Percentiles rank a stretch among this genome's conserved stretches.
These are phyloP conservation scores for Gallinago stenura DNA, from an alignment of 2,797 vertebrate species.

Conservation along the genomic window DNA sequence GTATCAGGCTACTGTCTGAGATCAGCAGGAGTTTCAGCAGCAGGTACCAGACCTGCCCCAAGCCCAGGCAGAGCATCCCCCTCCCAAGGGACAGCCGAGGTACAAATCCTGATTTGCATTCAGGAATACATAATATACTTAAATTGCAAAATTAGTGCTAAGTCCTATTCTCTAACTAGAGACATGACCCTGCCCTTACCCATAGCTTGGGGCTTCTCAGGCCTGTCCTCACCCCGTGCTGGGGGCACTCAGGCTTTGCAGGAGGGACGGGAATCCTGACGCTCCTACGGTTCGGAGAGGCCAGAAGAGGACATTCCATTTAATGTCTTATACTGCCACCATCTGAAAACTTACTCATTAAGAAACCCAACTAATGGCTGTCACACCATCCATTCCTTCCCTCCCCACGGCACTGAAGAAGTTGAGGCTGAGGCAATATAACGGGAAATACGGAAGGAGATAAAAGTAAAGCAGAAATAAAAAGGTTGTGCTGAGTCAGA, in stretches of 20 bases:
- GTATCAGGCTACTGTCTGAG: fast-evolving
- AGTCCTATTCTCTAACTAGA: background rate
- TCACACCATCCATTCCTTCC: background rate
- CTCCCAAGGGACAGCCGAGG: background rate
- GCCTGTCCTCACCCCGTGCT: fast-evolving
- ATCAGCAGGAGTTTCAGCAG: background rate
- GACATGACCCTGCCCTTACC: background rate
- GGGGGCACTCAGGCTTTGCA: fast-evolving
- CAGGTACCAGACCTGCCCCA: background rate
- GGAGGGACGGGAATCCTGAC: background rate
- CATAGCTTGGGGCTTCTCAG: fast-evolving
- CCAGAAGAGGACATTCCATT: background rate
- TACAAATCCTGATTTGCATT: background rate
- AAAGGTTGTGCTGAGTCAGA: background rate
- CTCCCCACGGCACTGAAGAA: background rate
- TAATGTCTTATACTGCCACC: constrained; percentile 49
- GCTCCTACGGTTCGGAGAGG: too few species aligned
- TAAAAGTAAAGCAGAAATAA: background rate
- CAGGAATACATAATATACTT: background rate
- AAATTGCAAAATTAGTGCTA: too few species aligned
- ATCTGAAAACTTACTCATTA: background rate
- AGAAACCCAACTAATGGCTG: background rate
- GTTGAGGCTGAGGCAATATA: background rate
- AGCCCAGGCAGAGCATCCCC: background rate
- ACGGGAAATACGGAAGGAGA: background rate